Base-by-base conservation (phyloP, 2,888 invertebrate genomes). In the Drosophila fungiperda region DNA sequence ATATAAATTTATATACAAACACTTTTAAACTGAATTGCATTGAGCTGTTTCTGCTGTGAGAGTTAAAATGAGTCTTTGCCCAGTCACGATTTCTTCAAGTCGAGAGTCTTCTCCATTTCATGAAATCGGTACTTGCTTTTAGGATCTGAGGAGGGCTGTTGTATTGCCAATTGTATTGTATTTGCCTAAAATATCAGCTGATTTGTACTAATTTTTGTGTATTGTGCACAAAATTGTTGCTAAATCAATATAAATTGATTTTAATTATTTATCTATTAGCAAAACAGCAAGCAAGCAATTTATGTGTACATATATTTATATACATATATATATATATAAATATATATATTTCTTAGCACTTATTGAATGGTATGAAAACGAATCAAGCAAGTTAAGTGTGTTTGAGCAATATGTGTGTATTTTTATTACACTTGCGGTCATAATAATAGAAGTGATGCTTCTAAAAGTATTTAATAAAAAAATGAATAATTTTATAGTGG, bases 231-330 rank as follows among this genome's bases (percentile, higher is more conserved):
- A 68, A 70, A 80, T 76, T 83, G 70, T 81, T 78, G 84, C 89
- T 83, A 89, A 90, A 90, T 87, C 90, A 82, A 90, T 90, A 87
- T 87, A 89, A 90, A 87, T 87, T 87, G 89, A 90, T 90, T 90
- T 87, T 89, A 87, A 87, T 87, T 87, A 87, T 87, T 87, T 87
- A 74, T 87, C 89, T 89, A 87, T 87, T 87, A 87, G 90, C 86
- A 58, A 81, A 83, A 68, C 78, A 73, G 83, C 80, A 65, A 62
- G 66, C 80, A 59, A 64, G 69, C 73, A 69, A 73, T 68, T 74
- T 68, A 58, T 69, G 29, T 32, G 36, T 8, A 32, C 11, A 20
- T 15, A 5, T 23, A 12, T 29, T 6, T 17, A 17, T 29, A 17
- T 50, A 35, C 40, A 42, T 38, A 32, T 6, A 52, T 29, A 12